Evolutionary conservation across 2,888 invertebrate genomes (phyloP).

Genomic region (Drosophila anomelani): DNA sequence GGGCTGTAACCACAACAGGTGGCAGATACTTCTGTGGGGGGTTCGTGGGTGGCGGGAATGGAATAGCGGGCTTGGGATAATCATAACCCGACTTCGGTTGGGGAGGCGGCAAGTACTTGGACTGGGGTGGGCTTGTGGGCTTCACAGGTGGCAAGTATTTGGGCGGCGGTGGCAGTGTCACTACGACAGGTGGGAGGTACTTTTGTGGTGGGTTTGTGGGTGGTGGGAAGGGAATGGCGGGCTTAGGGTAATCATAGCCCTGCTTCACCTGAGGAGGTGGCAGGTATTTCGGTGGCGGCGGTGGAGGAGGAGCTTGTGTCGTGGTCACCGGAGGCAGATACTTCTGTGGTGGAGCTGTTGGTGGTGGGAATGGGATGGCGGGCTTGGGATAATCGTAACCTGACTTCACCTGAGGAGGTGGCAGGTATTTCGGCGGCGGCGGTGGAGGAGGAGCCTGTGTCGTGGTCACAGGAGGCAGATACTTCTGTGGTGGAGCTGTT

Average conservation of each 20-base stretch:
- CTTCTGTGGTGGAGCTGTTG: constrained; percentile 39
- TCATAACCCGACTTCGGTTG: constrained; percentile 44
- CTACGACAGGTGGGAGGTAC: constrained; percentile 14
- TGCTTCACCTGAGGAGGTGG: constrained; percentile 39
- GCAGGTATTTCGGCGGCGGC: constrained; percentile 15
- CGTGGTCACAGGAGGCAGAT: constrained; percentile 31
- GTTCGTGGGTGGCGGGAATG: constrained; percentile 52
- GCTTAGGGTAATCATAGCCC: constrained; percentile 50
- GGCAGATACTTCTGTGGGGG: constrained; percentile 53
- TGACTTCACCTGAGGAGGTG: constrained; percentile 13
- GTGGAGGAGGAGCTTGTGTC: constrained; percentile 37
- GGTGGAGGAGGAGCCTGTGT: constrained; percentile 19
- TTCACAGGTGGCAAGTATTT: constrained; percentile 57
- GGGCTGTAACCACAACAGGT: constrained; percentile 36
- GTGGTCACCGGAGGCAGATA: constrained; percentile 51
- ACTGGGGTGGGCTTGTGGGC: constrained; percentile 51
- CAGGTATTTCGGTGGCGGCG: constrained; percentile 34
- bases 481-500: constrained; percentile 43
- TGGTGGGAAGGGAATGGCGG: constrained; percentile 52
- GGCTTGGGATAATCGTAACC: constrained; percentile 48
- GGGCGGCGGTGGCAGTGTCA: constrained; percentile 53
- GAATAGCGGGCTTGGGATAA: constrained; percentile 57
- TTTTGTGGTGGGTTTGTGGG: constrained; percentile 49
- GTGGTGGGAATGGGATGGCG: constrained; percentile 45
- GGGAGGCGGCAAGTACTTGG: constrained; percentile 52